These are phyloP conservation scores for Protosalanx chinensis DNA, from an alignment of 2,797 vertebrate genomes.

Conservation along the genomic window DNA sequence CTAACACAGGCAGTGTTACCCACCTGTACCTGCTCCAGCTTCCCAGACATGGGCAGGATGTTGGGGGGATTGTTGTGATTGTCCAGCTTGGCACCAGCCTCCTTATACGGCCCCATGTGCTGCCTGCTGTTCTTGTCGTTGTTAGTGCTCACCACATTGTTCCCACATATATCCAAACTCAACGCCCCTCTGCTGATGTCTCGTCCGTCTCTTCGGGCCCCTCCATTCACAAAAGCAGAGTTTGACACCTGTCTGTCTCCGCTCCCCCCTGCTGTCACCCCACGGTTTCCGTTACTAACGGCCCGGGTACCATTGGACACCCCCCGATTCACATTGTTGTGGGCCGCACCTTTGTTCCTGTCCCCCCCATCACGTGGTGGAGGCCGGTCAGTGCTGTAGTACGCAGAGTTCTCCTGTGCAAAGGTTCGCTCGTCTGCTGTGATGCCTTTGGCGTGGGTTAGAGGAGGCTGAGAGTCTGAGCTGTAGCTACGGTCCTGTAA, in stretches of 20 bases:
- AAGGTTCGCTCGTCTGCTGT: conserved; percentile 40
- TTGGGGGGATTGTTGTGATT: conserved; percentile 72
- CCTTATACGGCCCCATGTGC: conserved; percentile 76
- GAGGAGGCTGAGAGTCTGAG: conserved; percentile 47
- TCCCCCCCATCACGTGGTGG: background rate
- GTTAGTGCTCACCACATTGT: conserved; percentile 65
- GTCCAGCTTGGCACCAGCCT: conserved; percentile 55
- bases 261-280: conserved; percentile 27
- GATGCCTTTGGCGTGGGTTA: conserved; percentile 40
- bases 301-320: conserved; percentile 13
- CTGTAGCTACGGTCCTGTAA: conserved; percentile 75
- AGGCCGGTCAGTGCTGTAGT: conserved; percentile 15
- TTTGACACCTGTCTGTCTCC: conserved; percentile 61
- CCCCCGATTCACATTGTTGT: conserved; percentile 22
- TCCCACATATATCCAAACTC: conserved; percentile 75
- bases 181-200: conserved; percentile 53
- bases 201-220: conserved; percentile 51
- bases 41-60: conserved; percentile 81
- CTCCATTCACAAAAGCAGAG: conserved; percentile 78
- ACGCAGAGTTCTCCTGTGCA: conserved; percentile 11
- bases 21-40: conserved; percentile 78
- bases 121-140: conserved; percentile 71
- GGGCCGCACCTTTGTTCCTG: conserved; percentile 2
- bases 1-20: background rate
- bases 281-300: conserved; percentile 11